Base-by-base conservation (phyloP, 2,113 vertebrate genomes). In the Xiphias gladius region DNA sequence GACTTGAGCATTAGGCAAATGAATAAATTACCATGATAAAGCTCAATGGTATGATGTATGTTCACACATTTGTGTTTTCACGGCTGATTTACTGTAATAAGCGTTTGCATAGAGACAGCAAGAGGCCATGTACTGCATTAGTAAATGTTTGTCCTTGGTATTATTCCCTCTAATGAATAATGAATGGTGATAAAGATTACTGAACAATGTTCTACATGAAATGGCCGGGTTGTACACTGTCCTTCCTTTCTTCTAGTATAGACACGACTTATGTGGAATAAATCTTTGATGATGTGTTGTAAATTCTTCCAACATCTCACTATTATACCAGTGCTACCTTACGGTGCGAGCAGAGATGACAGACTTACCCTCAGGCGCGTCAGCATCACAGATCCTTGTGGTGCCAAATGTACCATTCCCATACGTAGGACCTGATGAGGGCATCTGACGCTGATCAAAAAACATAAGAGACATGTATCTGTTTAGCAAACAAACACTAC, bases 311-410 rank as follows among this genome's bases (percentile, higher is more conserved):
- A 86, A 28, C 79, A 73, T 86, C 58, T 86, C 46, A 72, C 30
- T 10, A 74, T n/a, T 86, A 55, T 75, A 61, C 80, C 63, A 17
- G 16, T 22, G 76, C 54, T 62, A 64, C 76, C 65, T 80, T 24
- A 69, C 62, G 55, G 66, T 78, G 61, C 57, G 22, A 69, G 77
- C 68, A 71, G 65, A 59, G 62, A 88, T 77, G 65, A 69, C 66
- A 79, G 62, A 91, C 95, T 95, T 95, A 99, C 98, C 97, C 96
- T 96, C 95, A 74, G 98, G 97, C 43, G 98, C 98, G 73, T 97
- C 95, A n/a, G 97, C 97, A 89, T 98, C 97, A 94, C 98, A 99
- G 80, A 93, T 96, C 92, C 94, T 97, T 35, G 95, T 93, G 61
- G 94, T 91, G 88, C 79, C 22, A 85, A 79, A 32, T 89, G 96